These are phyloP conservation scores for Slavum lentiscoides DNA, from an alignment of 2,888 invertebrate genomes.

Conservation along the genomic window DNA sequence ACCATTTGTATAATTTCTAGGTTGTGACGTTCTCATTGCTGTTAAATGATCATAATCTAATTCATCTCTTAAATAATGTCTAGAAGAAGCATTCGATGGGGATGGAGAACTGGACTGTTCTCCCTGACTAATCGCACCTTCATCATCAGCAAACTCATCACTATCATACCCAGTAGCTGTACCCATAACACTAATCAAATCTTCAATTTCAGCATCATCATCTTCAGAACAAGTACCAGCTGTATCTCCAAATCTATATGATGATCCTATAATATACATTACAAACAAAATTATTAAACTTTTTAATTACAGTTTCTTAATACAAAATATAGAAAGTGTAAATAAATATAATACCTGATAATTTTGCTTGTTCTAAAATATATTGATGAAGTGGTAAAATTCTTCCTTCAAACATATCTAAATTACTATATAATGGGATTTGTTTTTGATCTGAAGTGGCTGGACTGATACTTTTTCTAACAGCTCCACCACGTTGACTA, in stretches of 20 bases:
- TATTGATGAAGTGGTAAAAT: constrained; percentile 83
- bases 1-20: constrained; percentile 43
- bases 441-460: constrained; percentile 45
- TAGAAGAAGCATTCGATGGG: constrained; percentile 46
- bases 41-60: constrained; percentile 51
- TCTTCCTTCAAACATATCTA: constrained; percentile 64
- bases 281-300: neutral
- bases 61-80: constrained; percentile 52
- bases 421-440: constrained; percentile 58
- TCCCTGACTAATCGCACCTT: constrained; percentile 59
- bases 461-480: constrained; percentile 49
- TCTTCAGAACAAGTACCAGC: constrained; percentile 45
- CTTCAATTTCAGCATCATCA: constrained; percentile 49
- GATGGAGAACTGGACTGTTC: constrained; percentile 50
- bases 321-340: neutral
- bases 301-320: neutral
- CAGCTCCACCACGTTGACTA: constrained; percentile 40
- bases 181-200: constrained; percentile 47
- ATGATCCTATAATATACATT: constrained; percentile 13
- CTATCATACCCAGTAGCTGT: constrained; percentile 61
- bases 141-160: constrained; percentile 67
- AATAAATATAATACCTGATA: constrained; percentile 64
- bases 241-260: constrained; percentile 36
- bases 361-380: constrained; percentile 81
- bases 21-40: constrained; percentile 48